Conservation (phyloP, 2,113 vertebrate species). For the Meleagris gallopavo region DNA sequence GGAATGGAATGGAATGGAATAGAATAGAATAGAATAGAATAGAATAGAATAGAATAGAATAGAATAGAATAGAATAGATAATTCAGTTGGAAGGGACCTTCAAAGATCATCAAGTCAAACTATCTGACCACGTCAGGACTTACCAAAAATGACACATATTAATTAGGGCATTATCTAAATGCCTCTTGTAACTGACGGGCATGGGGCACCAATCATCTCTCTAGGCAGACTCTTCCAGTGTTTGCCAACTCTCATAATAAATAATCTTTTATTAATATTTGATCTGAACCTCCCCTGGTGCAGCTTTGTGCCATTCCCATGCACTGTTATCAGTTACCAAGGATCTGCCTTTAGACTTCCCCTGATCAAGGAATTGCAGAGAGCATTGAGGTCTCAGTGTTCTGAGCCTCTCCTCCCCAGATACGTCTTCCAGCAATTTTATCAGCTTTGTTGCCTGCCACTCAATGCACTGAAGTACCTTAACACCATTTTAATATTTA, state of each 20-base stretch:
- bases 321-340: too few relatives aligned
- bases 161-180: background rate
- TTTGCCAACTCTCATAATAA: background rate
- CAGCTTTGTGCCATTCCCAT: background rate
- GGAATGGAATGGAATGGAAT: background rate
- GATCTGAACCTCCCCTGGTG: background rate
- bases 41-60: background rate
- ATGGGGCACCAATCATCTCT: background rate
- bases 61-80: background rate
- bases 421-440: background rate
- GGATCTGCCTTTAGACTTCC: background rate
- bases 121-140: background rate
- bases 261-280: background rate
- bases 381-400: background rate
- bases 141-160: background rate
- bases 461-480: background rate
- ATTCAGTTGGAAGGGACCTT: background rate
- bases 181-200: background rate
- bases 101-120: background rate
- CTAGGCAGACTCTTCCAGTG: background rate
- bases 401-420: background rate
- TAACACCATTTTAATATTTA: background rate
- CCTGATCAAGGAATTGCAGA: background rate
- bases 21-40: background rate
- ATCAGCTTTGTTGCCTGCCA: background rate